Evolutionary conservation across 2,113 vertebrate species (phyloP).

Genomic region (Dinomys branickii): DNA sequence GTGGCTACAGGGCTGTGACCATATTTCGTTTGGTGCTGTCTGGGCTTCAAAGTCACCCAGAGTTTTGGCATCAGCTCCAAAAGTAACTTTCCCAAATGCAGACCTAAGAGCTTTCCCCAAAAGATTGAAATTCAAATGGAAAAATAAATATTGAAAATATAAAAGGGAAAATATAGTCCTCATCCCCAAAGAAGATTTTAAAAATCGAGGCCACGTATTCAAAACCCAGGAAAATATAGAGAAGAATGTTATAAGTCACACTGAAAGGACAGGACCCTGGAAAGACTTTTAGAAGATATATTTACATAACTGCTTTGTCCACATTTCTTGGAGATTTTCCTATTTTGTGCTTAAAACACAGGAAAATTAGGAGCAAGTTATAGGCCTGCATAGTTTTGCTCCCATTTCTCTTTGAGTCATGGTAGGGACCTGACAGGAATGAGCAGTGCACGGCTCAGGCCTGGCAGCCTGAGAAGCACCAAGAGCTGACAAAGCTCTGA

Average conservation of each 20-base stretch:
- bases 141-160: conserved; percentile 50
- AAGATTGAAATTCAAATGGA: conserved; percentile 43
- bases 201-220: neutral
- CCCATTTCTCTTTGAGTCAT: neutral
- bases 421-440: neutral
- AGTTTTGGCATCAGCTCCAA: conserved; percentile 70
- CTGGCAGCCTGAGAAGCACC: neutral
- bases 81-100: conserved; percentile 72
- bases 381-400: neutral
- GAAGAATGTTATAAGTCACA: neutral
- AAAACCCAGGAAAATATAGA: neutral
- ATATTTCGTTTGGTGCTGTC: conserved; percentile 56
- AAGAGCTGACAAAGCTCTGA: neutral
- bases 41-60: conserved; percentile 70
- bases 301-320: neutral
- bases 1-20: neutral
- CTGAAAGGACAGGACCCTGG: neutral
- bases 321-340: neutral
- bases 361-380: neutral
- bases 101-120: conserved; percentile 50
- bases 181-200: neutral
- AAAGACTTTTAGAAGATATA: neutral
- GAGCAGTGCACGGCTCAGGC: neutral
- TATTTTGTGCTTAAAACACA: neutral
- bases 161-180: neutral